Base-by-base conservation (phyloP, 37 sponge, comb jelly and placozoan species). In the Amphimedon queenslandica region DNA sequence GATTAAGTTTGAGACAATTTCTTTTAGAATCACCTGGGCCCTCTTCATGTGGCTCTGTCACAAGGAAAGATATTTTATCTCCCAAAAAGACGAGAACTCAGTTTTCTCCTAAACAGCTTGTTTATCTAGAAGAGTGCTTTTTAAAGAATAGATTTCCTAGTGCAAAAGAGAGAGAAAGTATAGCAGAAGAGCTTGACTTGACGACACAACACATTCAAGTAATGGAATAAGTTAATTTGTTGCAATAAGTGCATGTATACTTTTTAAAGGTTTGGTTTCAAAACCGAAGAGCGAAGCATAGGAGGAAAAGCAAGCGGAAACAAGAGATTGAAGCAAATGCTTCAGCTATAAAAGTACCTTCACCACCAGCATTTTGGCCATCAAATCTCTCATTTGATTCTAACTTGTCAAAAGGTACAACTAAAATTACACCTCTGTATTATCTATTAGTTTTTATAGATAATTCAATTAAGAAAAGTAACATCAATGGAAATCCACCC, bases 231-330 rank as follows among this genome's bases (percentile, higher is more conserved):
- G 4, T 43, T 30, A 40, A 10, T 47, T 47, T 18, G 53, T 47
- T 18, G 53, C 13, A 13, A 18, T 47, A 13, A 18, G 8, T 47
- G 8, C 8, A 13, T 47, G 8, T 47, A 47, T 8, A 47, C 8
- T 18, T 47, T 47, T 47, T 70, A 5, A 38, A 91, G 92, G 69
- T 87, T 27, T 91, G 92, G 92, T 91, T 91, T 69, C 92, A 91
- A 67, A 91, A 91, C 63, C 71, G 72, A 21, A 66, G 92, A 61
- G 92, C 92, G 16, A 91, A 86, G 69, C 30, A 55, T 20, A 42
- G 80, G 21, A 32, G 92, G 31, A 83, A 89, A 40, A 13, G 13
- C 13, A 40, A 77, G 47, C 82, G 69, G 68, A 67, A 57, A 53
- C 33, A 13, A 11, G 41, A 23, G 13, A 24, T 32, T 16, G 56